Evolutionary conservation across 1,140 invertebrate genomes (phyloP), one percentile per base, ranked within the genome.

Genomic region (Atta texana): DNA sequence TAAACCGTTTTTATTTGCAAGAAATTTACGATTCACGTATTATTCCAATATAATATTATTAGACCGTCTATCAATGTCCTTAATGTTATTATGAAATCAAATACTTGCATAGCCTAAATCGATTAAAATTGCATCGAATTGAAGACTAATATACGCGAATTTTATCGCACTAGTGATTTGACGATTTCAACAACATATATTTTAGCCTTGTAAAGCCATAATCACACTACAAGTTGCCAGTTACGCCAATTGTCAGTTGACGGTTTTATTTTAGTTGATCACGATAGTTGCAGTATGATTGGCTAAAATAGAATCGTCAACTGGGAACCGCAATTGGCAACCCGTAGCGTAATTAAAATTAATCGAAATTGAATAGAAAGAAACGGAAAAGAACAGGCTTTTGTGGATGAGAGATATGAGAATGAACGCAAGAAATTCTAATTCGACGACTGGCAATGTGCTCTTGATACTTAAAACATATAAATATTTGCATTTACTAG

Each of bases 401-500:
- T 24, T 0, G 3, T 5, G 66, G 59, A 12, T 10, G 34, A 68
- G 34, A 44, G 34, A 55, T 16, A 68, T n/a, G 31, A 21, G 7
- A 39, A 59, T 28, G 12, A 34, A 24, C 76, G 24, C 74, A 16
- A 1, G 59, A 21, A 49, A 68, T 68, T 68, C 78, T 66, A 84
- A 75, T 84, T 84, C 69, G 69, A 74, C 61, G 66, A 81, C 53
- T 53, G 51, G 51, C 49, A 72, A 59, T 55, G 39, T 31, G 55
- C 68, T 69, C 21, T 82, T 28, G 57, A 64, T 64, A 69, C 34
- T 59, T 44, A 16, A 8, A 21, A 12, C 68, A 44, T 88, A 86
- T 49, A 88, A 88, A 88, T 86, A 88, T 88, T 88, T 88, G 66
- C 74, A 55, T 64, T 66, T 53, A 86, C 64, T 69, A 53, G 59